Conservation (phyloP, 1,140 invertebrate genomes). For the Leucophenga varia region DNA sequence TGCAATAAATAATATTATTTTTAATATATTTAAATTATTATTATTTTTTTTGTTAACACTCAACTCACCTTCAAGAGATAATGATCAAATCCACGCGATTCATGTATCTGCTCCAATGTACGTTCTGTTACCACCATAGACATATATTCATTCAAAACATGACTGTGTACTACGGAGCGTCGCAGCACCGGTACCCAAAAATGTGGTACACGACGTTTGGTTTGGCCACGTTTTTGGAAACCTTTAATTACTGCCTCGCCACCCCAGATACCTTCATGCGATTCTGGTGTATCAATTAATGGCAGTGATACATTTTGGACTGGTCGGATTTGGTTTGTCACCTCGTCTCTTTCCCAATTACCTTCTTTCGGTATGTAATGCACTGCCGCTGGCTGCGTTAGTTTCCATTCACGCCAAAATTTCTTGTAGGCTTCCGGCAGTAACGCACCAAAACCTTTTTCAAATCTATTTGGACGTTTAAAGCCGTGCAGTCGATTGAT, state of each 20-base stretch:
- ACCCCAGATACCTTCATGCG: slow-evolving; percentile 89
- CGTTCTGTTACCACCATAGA: slow-evolving; percentile 78
- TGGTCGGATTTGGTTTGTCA: slow-evolving; percentile 69
- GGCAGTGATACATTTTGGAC: slow-evolving; percentile 80
- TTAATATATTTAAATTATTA: slow-evolving; percentile 4
- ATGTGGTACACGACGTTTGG: slow-evolving; percentile 67
- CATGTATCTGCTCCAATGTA: slow-evolving; percentile 81
- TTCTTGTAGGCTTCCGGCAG: slow-evolving; percentile 86
- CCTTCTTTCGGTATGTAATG: slow-evolving; percentile 79
- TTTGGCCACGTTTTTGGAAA: slow-evolving; percentile 70
- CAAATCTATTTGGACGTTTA: slow-evolving; percentile 60
- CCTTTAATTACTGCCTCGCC: slow-evolving; percentile 94
- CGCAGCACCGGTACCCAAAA: slow-evolving; percentile 85
- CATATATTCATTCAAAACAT: slow-evolving; percentile 87
- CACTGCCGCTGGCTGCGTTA: slow-evolving; percentile 72
- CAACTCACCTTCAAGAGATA: slow-evolving; percentile 81
- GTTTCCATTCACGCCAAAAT: slow-evolving; percentile 84
- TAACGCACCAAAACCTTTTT: slow-evolving; percentile 63
- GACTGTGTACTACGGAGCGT: slow-evolving; percentile 85
- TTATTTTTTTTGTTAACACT: neutral
- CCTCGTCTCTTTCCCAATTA: slow-evolving; percentile 72
- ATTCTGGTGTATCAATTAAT: slow-evolving; percentile 75
- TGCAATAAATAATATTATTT: slow-evolving; percentile 53
- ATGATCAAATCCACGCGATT: slow-evolving; percentile 91
- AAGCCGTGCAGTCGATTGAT: slow-evolving; percentile 45